Base-by-base conservation (phyloP, 2,888 invertebrate species). In the Incurvaria masculella region DNA sequence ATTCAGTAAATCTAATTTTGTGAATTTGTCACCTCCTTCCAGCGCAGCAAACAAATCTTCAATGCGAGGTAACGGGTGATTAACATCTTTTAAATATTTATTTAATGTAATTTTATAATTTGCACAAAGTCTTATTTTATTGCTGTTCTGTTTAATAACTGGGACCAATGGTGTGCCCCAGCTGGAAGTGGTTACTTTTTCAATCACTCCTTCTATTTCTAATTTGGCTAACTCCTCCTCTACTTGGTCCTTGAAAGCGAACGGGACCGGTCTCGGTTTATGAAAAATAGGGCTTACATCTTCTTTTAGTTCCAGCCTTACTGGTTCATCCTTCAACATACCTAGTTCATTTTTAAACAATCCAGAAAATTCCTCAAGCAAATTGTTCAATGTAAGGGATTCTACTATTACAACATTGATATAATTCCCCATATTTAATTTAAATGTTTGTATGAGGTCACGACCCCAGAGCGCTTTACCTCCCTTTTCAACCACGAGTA, bases 81-180 rank as follows among this genome's bases (percentile, higher is more conserved):
- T 23, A 41, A 52, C 53, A 18, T 51, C 48, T 21, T 51, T 49
- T 27, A 57, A 44, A 38, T 17, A 18, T 17, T 48, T 45, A 42
- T 55, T 58, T 19, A 55, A 14, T 1, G 56, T 56, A 6, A 56
- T 49, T 26, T 55, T 33, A 11, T 33, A 33, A 14, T 33, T 33
- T 14, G 33, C 33, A n/a, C 33, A 33, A 14, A 33, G 14, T 11
- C 33, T 6, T n/a, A 33, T 14, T 11, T 11, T 33, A 4, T 33
- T 33, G 3, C 61, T 63, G 49, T 64, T 56, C 10, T 51, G 55
- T 52, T 68, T 67, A 2, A 60, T 46, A 1, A 67, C 57, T 2
- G 63, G 59, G 2, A 66, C 65, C 4, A 68, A 57, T 1, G 66
- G 65, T 10, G 61, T 61, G 10, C 53, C 63, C 63, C 63, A 64